Conservation (phyloP, 2,113 vertebrate genomes). For the Thalassoma bifasciatum region DNA sequence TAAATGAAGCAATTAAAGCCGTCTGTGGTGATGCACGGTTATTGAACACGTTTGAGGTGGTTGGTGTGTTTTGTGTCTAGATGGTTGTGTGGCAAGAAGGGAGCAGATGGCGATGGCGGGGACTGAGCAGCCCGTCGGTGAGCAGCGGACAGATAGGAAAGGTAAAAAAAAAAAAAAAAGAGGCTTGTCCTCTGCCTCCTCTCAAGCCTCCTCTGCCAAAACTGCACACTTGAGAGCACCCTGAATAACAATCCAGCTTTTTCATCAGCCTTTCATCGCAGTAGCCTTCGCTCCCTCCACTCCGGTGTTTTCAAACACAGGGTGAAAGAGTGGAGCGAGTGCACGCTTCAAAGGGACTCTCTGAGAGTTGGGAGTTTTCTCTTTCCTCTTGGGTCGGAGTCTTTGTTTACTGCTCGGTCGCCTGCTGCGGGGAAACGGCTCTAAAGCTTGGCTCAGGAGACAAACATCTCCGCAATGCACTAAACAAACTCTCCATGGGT, state of each 20-base stretch:
- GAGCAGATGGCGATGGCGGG: constrained; percentile 62
- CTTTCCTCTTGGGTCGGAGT: constrained; percentile 45
- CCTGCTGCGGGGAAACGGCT: constrained; percentile 60
- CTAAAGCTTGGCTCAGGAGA: constrained; percentile 61
- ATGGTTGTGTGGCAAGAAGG: constrained; percentile 41
- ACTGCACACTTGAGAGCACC: constrained; percentile 57
- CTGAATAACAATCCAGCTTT: constrained; percentile 56
- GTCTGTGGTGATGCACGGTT: constrained; percentile 37
- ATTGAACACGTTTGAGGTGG: constrained; percentile 56
- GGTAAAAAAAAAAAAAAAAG: constrained; percentile 56
- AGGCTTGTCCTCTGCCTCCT: constrained; percentile 19
- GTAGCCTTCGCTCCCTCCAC: constrained; percentile 48
- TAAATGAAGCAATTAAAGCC: constrained; percentile 69
- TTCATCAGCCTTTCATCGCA: constrained; percentile 46
- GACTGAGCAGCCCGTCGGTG: constrained; percentile 37
- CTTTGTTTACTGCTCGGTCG: constrained; percentile 63
- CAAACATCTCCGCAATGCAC: constrained; percentile 69
- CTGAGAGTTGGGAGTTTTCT: constrained; percentile 40
- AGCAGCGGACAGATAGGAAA: constrained; percentile 47
- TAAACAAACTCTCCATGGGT: constrained; percentile 65
- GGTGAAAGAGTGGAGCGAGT: constrained; percentile 49
- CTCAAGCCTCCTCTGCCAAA: constrained; percentile 44
- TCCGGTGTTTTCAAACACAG: constrained; percentile 39
- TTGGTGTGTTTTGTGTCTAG: constrained; percentile 63
- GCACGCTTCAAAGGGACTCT: constrained; percentile 45